Conservation (phyloP, 2,888 invertebrate species). For the Eurytoma californica region DNA sequence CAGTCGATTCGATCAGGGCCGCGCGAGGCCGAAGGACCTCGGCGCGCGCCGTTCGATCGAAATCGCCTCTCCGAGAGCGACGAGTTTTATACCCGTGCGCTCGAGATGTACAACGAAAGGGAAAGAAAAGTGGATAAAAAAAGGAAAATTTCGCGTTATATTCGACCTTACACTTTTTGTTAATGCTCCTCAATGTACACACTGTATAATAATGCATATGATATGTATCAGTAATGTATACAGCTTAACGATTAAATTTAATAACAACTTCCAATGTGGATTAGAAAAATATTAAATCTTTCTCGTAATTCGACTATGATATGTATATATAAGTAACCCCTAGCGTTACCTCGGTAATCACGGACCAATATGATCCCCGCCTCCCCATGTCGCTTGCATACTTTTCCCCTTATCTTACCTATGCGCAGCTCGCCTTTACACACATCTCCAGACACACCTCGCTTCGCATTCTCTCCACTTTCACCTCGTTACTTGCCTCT, state of each 20-base stretch:
- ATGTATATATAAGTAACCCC: constrained; percentile 54
- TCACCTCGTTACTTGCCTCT: neutral
- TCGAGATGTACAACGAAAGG: neutral
- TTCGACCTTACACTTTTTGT: constrained; percentile 34
- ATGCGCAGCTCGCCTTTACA: neutral
- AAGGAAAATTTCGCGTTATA: neutral
- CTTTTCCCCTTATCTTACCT: constrained; percentile 6
- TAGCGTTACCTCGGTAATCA: constrained; percentile 64
- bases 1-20: neutral
- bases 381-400: neutral
- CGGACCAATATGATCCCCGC: constrained; percentile 78
- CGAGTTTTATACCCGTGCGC: neutral
- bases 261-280: constrained; percentile 79
- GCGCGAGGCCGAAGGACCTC: no score
- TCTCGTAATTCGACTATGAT: constrained; percentile 57
- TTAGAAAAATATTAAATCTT: constrained; percentile 77
- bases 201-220: constrained; percentile 50
- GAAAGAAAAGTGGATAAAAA: no score
- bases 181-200: constrained; percentile 3
- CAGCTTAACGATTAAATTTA: constrained; percentile 69
- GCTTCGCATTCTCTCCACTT: neutral
- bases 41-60: neutral
- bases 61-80: constrained; percentile 4
- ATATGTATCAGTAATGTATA: constrained; percentile 54
- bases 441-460: neutral